phyloP scores from a whole-genome alignment of 2,113 vertebrate species.

The Chionis minor region DNA sequence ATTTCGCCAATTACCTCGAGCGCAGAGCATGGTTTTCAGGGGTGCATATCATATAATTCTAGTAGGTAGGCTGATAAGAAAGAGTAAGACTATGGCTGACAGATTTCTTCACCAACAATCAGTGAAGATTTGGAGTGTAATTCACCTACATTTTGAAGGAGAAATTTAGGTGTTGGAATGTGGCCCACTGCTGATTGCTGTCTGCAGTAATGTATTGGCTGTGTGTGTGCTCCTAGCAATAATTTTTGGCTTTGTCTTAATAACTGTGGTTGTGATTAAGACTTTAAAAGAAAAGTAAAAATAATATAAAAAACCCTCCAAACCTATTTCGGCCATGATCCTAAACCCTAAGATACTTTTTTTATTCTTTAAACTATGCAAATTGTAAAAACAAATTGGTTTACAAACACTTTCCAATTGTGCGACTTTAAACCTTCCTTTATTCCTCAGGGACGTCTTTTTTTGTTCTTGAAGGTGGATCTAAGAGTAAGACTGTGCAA shows the following conservation, averaged over 20 bases:
- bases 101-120: background rate
- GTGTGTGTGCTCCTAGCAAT: background rate
- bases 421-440: background rate
- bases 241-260: background rate
- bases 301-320: accelerated
- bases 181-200: background rate
- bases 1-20: background rate
- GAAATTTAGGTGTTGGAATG: background rate
- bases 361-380: background rate
- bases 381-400: background rate
- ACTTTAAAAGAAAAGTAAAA: background rate
- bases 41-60: background rate
- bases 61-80: background rate
- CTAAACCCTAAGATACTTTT: background rate
- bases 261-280: background rate
- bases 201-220: background rate
- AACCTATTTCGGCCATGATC: background rate
- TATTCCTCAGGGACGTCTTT: background rate
- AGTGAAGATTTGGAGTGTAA: background rate
- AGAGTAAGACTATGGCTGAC: background rate
- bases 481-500: background rate
- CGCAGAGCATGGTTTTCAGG: background rate
- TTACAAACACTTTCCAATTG: background rate
- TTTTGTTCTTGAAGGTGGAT: background rate
- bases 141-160: background rate